These are phyloP conservation scores for Brachionus paranguensis DNA, from an alignment of 1,140 invertebrate species.

Conservation along the genomic window DNA sequence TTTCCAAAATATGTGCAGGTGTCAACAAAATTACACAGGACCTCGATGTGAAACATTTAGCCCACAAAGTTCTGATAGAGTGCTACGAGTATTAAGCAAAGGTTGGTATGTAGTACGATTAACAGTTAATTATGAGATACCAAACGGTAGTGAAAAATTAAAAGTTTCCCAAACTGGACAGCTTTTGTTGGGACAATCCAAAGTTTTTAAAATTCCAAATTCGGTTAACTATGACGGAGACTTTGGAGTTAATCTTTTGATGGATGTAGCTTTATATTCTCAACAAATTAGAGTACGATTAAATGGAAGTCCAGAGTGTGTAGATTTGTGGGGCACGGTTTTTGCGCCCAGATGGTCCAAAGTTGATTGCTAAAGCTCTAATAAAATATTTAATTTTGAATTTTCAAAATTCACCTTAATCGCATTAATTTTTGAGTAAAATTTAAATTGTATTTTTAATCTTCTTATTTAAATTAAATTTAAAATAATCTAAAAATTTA, in stretches of 20 bases:
- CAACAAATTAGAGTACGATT: background rate
- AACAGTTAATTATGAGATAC: background rate
- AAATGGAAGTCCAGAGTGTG: background rate
- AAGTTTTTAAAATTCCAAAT: conserved; percentile 33
- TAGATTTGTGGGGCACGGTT: conserved; percentile 5
- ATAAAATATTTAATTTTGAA: background rate
- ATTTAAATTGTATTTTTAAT: background rate
- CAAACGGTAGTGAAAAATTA: background rate
- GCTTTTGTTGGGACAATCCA: background rate
- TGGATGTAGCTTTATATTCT: background rate
- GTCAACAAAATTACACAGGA: conserved; percentile 16
- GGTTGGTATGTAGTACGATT: background rate
- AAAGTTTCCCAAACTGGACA: background rate
- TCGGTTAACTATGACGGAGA: conserved; percentile 10
- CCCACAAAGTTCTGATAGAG: background rate
- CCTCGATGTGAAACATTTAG: background rate
- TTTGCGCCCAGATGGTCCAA: conserved; percentile 19
- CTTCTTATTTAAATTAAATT: background rate
- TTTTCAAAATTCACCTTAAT: background rate
- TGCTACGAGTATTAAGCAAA: conserved; percentile 27
- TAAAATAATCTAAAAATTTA: background rate
- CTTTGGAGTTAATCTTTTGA: background rate
- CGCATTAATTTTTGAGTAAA: background rate
- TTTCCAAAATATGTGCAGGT: background rate
- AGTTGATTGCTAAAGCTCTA: background rate